Base-by-base conservation (phyloP, 2,888 invertebrate species). In the Standfussiana lucernea region DNA sequence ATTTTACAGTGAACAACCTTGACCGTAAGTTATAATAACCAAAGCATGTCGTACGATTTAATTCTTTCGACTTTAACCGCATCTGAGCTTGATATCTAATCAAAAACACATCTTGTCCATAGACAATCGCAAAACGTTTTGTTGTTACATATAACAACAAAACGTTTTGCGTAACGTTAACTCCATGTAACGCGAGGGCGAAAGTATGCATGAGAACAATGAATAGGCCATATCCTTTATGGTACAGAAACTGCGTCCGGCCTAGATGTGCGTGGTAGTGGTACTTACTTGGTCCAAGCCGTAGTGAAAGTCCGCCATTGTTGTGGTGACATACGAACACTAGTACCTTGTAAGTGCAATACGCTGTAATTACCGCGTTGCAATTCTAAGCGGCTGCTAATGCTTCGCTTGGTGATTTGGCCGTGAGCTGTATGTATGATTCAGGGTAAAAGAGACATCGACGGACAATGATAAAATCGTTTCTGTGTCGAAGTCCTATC, bases 211-310 rank as follows among this genome's bases (percentile, higher is more conserved):
- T 86, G 89, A 93, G 91, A 95, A 95, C 95, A 95, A 95, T 95
- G 91, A 90, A 90, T 91, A 90, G 91, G 91, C 90, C 92, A 93
- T 91, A 93, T 94, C 94, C 94, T 95, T 95, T 95, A 91, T 96
- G 95, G 95, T 96, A 95, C 95, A 95, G 93, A 95, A 94, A 94
- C 93, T 92, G 90, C 93, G 93, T 93, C 94, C 94, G 95, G 89
- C 94, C 95, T 93, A 94, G 93, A 93, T 95, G 93, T 92, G 91
- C 93, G 91, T 83, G 85, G 68, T 75, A 62, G 64, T 50, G 68
- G 79, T 79, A 59, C 32, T 15, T 28, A 79, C 73, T 73, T 45
- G 66, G 88, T 91, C 86, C 90, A 91, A 90, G 85, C 87, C 82
- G 75, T 75, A 91, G 94, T 93, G 94, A 94, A 94, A 94, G 94